A percentile compares a stretch with the other conserved stretches of the same genome.
These are phyloP conservation scores for Ormyrus rosae DNA, from an alignment of 2,888 invertebrate genomes.

Conservation along the genomic window DNA sequence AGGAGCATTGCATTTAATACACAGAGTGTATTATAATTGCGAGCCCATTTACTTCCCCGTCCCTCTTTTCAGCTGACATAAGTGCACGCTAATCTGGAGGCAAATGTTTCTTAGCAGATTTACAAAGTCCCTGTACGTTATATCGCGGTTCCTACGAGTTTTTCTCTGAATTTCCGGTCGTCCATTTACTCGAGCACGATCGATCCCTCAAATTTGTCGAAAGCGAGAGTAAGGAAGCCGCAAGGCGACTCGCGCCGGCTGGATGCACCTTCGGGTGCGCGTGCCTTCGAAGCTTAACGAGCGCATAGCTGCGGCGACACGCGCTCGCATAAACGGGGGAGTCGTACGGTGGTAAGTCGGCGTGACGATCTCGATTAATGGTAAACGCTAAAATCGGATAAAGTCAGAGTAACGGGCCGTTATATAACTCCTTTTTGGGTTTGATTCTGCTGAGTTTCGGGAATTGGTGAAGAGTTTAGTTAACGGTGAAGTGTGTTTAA, in stretches of 20 bases:
- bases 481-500: too few relatives aligned
- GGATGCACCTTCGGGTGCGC: not conserved
- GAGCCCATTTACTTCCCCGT: not conserved
- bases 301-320: constrained; percentile 14
- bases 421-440: too few relatives aligned
- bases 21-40: too few relatives aligned
- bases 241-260: not conserved
- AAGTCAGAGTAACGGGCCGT: too few relatives aligned
- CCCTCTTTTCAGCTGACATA: not conserved
- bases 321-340: not conserved
- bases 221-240: not conserved
- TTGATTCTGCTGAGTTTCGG: too few relatives aligned
- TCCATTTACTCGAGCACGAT: constrained; percentile 8
- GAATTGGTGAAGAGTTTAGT: too few relatives aligned
- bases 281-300: constrained; percentile 13
- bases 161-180: not conserved
- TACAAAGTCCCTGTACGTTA: too few relatives aligned
- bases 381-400: too few relatives aligned
- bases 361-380: not conserved
- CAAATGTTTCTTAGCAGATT: too few relatives aligned
- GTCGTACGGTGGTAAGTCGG: not conserved
- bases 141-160: too few relatives aligned
- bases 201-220: constrained; percentile 25
- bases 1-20: not conserved
- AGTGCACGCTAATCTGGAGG: constrained; percentile 31